phyloP scores from a whole-genome alignment of 2,888 invertebrate species.

The Pseudococcus jackbeardsleyi region DNA sequence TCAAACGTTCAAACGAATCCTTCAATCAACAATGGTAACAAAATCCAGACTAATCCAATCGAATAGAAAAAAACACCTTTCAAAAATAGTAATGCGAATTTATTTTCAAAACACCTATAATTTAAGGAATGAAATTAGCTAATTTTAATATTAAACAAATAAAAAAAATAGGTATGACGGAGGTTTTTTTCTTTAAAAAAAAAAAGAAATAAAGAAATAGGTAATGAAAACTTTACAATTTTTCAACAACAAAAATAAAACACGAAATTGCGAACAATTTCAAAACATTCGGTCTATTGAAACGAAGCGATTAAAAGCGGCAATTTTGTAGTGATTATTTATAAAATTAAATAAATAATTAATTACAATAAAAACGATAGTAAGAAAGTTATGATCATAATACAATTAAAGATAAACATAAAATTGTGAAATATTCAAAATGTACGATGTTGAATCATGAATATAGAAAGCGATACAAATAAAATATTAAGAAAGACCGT shows the following conservation, averaged over 20 bases:
- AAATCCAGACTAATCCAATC: neutral
- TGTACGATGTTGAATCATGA: slow-evolving; percentile 41
- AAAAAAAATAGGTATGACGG: slow-evolving; percentile 50
- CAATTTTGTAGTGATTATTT: slow-evolving; percentile 43
- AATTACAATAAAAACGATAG: slow-evolving; percentile 56
- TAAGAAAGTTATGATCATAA: slow-evolving; percentile 51
- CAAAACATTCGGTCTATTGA: neutral
- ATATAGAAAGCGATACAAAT: slow-evolving; percentile 52
- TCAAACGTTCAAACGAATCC: neutral
- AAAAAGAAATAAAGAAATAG: slow-evolving; percentile 28
- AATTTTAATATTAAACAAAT: slow-evolving; percentile 45
- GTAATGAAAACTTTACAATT: slow-evolving; percentile 40
- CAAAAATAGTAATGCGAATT: slow-evolving; percentile 49
- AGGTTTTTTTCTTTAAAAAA: slow-evolving; percentile 21
- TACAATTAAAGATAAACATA: slow-evolving; percentile 55
- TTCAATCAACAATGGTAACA: neutral
- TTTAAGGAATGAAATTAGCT: slow-evolving; percentile 57
- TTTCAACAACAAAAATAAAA: slow-evolving; percentile 26
- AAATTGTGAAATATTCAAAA: slow-evolving; percentile 53
- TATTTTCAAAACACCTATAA: slow-evolving; percentile 49
- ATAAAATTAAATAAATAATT: slow-evolving; percentile 38
- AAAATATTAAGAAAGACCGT: slow-evolving; percentile 57
- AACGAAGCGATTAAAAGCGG: slow-evolving; percentile 36
- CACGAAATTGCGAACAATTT: neutral
- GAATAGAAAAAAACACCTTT: neutral